A percentile compares a stretch with the other conserved stretches of the same genome.
Evolutionary conservation across 2,797 vertebrate species (phyloP).

Genomic region (Pseudochirops corinnae): DNA sequence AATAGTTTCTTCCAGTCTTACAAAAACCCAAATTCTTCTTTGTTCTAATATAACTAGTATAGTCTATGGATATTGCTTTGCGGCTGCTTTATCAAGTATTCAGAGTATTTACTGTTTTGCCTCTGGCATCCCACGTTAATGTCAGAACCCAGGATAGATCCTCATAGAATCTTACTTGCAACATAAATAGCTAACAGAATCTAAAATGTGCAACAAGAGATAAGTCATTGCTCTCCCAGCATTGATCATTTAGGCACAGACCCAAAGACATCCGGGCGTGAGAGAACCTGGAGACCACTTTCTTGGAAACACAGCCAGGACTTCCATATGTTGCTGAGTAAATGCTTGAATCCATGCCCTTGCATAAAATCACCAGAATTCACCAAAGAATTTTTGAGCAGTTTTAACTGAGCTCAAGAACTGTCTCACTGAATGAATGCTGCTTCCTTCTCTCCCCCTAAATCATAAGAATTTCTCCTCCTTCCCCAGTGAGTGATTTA

Average conservation of each 20-base stretch:
- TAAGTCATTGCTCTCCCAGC: background rate
- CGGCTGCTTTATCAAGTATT: conserved; percentile 57
- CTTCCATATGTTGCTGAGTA: conserved; percentile 56
- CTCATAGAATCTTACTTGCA: conserved; percentile 68
- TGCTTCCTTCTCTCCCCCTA: conserved; percentile 45
- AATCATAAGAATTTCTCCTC: conserved; percentile 57
- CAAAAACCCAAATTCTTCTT: conserved; percentile 39
- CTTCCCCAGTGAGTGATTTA: conserved; percentile 61
- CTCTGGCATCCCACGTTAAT: conserved; percentile 74
- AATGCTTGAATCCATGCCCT: background rate
- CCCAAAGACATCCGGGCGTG: background rate
- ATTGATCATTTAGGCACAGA: conserved; percentile 49
- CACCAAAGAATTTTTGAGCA: conserved; percentile 36
- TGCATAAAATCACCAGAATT: conserved; percentile 26
- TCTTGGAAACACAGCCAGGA: conserved; percentile 60
- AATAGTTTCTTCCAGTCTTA: conserved; percentile 62
- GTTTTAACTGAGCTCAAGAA: conserved; percentile 51
- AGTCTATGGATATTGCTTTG: conserved; percentile 59
- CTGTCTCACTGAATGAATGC: conserved; percentile 36
- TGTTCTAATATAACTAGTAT: conserved; percentile 74
- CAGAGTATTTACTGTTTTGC: conserved; percentile 78
- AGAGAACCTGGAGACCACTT: conserved; percentile 46
- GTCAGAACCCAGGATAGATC: conserved; percentile 68
- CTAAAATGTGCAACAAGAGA: conserved; percentile 76
- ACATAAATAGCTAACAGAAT: conserved; percentile 71